Evolutionary conservation across 2,888 invertebrate species (phyloP).

Genomic region (Rhimphoctona megacephalus): DNA sequence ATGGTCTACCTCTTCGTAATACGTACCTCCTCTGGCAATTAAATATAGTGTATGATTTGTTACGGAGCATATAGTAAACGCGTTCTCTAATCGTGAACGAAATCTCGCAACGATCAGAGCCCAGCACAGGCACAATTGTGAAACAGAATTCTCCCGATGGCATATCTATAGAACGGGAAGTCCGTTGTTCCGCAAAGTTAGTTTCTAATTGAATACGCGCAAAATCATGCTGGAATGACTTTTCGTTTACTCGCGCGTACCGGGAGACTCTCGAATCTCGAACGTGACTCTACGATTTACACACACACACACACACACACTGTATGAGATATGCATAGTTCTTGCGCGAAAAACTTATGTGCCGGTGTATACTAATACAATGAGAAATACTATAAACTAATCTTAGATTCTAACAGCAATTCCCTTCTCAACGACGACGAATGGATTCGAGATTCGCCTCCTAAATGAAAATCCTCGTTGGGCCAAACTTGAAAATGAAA

Average conservation of each 20-base stretch:
- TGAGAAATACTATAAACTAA: constrained; percentile 56
- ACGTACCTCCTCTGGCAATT: constrained; percentile 28
- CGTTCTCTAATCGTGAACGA: constrained; percentile 42
- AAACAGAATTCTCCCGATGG: constrained; percentile 42
- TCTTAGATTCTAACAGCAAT: constrained; percentile 54
- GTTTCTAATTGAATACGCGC: constrained; percentile 61
- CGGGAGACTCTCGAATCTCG: constrained; percentile 45
- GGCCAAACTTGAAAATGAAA: constrained; percentile 16
- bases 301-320: constrained; percentile 21
- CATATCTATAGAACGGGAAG: constrained; percentile 25
- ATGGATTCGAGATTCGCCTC: constrained; percentile 31
- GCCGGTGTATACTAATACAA: constrained; percentile 23
- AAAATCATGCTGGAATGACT: constrained; percentile 54
- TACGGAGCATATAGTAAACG: constrained; percentile 1
- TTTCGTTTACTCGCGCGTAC: constrained; percentile 33
- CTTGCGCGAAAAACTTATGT: constrained; percentile 40
- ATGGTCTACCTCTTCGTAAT: not conserved
- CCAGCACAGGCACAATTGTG: constrained; percentile 26
- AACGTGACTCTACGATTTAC: constrained; percentile 55
- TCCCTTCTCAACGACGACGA: constrained; percentile 41
- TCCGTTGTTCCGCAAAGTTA: constrained; percentile 47
- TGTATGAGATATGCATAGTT: constrained; percentile 15
- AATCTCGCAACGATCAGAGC: constrained; percentile 23
- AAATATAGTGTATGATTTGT: constrained; percentile 8
- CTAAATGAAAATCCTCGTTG: constrained; percentile 14